A percentile compares a stretch with the other conserved stretches of the same genome.
Conservation (phyloP, 2,888 invertebrate species). For the Podotricha telesiphe region DNA sequence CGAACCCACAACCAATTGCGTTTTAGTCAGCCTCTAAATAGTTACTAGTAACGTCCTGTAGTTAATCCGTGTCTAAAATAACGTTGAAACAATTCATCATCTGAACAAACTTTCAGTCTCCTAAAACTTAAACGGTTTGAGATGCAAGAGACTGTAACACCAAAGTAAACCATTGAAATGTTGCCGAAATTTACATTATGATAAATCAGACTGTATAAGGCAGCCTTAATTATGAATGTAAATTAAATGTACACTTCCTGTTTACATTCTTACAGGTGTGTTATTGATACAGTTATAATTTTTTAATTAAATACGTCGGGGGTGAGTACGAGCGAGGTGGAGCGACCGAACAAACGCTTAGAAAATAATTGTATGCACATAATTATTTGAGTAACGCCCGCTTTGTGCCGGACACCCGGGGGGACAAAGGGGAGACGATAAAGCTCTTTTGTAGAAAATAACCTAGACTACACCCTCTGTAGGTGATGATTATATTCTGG, state of each 20-base stretch:
- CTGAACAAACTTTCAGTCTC: conserved; percentile 8
- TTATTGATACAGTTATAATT: conserved; percentile 44
- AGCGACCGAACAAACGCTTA: conserved; percentile 62
- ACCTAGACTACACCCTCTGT: conserved; percentile 38
- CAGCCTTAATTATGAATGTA: conserved; percentile 42
- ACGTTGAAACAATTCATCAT: conserved; percentile 6
- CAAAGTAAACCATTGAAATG: conserved; percentile 20
- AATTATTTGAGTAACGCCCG: conserved; percentile 78
- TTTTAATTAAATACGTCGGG: conserved; percentile 44
- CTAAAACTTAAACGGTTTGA: conserved; percentile 4
- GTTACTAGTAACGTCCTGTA: not conserved
- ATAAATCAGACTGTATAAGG: conserved; percentile 32
- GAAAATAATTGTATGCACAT: conserved; percentile 81
- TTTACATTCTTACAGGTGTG: conserved; percentile 44
- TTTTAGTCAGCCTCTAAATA: too few relatives aligned
- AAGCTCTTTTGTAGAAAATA: conserved; percentile 46
- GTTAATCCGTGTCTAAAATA: conserved; percentile 9
- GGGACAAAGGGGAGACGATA: conserved; percentile 65
- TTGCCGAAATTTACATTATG: conserved; percentile 26
- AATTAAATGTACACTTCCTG: conserved; percentile 42
- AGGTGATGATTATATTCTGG: conserved; percentile 38
- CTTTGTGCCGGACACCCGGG: conserved; percentile 69
- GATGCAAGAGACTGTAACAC: conserved; percentile 14
- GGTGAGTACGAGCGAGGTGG: conserved; percentile 33
- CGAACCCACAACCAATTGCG: too few relatives aligned